A percentile compares a stretch with the other conserved stretches of the same genome.
Conservation (phyloP, 2,113 vertebrate genomes). For the Cinclus cinclus region DNA sequence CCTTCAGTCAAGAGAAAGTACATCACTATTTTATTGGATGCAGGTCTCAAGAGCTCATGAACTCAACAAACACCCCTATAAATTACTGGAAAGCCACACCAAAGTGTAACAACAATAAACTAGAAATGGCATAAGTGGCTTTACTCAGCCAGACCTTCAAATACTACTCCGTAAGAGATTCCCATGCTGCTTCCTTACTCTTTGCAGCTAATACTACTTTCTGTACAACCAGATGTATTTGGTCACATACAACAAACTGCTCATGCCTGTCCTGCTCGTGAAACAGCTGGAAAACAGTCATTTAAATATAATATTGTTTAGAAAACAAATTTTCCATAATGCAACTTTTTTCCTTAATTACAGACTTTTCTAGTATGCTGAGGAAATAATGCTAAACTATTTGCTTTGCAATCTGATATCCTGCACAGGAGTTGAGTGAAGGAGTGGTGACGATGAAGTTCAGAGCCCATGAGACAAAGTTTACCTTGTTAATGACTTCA, state of each 20-base stretch:
- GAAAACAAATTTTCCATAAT: not conserved
- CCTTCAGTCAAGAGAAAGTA: constrained; percentile 75
- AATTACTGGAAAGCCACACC: constrained; percentile 71
- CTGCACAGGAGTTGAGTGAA: not conserved
- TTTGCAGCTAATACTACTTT: not conserved
- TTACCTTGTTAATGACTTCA: not conserved
- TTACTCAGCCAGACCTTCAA: constrained; percentile 31
- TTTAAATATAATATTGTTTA: not conserved
- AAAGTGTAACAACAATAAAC: constrained; percentile 71
- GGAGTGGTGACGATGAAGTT: not conserved
- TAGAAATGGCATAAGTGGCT: constrained; percentile 64
- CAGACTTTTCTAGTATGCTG: not conserved
- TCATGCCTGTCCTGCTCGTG: not conserved
- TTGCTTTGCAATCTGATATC: not conserved
- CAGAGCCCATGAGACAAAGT: not conserved
- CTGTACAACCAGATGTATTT: not conserved
- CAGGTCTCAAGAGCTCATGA: constrained; percentile 74
- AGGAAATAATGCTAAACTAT: not conserved
- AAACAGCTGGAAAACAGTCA: not conserved
- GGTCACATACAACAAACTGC: not conserved
- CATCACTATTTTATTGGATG: constrained; percentile 74
- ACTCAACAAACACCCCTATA: constrained; percentile 71
- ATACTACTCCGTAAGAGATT: not conserved
- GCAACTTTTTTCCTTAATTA: not conserved
- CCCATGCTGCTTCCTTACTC: not conserved